A percentile compares a stretch with the other conserved stretches of the same genome.
These are phyloP conservation scores for Shargacucullia verbasci DNA, from an alignment of 2,888 invertebrate species.

Conservation along the genomic window DNA sequence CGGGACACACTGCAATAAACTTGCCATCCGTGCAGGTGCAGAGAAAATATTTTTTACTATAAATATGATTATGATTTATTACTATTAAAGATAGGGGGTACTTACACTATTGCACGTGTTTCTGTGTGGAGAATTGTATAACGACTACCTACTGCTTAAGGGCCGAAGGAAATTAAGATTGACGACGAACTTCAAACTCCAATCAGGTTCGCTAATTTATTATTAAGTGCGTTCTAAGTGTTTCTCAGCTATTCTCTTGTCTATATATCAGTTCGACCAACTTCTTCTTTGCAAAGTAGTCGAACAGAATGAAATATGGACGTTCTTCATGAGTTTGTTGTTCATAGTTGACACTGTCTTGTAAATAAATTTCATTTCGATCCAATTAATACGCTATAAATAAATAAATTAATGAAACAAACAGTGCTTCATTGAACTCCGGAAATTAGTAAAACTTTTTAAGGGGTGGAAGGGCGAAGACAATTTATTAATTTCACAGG, in stretches of 20 bases:
- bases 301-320: not conserved
- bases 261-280: not conserved
- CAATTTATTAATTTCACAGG: constrained; percentile 32
- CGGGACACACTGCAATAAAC: too few relatives aligned
- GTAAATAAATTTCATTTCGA: not conserved
- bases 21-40: too few relatives aligned
- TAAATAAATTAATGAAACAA: constrained; percentile 22
- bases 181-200: constrained; percentile 34
- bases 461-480: constrained; percentile 17
- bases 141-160: constrained; percentile 37
- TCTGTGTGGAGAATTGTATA: constrained; percentile 25
- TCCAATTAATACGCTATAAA: constrained; percentile 4
- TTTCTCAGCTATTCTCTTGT: constrained; percentile 1
- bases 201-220: constrained; percentile 30
- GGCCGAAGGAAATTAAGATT: constrained; percentile 39
- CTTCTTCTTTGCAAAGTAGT: constrained; percentile 1
- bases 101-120: not conserved
- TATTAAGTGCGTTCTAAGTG: constrained; percentile 36
- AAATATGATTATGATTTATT: too few relatives aligned
- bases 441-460: constrained; percentile 27
- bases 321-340: not conserved
- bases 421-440: constrained; percentile 15
- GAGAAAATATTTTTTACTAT: too few relatives aligned
- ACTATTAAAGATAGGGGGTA: too few relatives aligned
- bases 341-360: not conserved